Base-by-base conservation (phyloP, 1,140 invertebrate species). In the Ladona fulva region DNA sequence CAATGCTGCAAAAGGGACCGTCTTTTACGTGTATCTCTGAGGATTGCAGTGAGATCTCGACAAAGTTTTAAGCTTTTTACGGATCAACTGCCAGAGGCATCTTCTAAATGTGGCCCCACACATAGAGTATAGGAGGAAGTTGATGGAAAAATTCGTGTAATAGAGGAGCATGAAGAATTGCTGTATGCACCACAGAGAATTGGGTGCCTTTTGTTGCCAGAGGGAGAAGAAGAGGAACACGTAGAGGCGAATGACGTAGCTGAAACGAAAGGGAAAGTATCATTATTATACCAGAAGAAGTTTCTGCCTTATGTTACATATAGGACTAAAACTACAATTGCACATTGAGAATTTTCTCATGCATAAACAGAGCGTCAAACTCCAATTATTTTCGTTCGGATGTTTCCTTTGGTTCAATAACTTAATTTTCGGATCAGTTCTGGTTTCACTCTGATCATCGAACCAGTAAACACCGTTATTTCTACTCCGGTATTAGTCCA, bases 141-240 rank as follows among this genome's bases (percentile, higher is more conserved):
- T 89, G 78, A 89, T 88, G 81, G 87, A 88, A 82, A 89, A 89
- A 80, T 89, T 88, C 6, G 88, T 89, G 81, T 89, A 89, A 79
- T 88, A 89, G 0, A 89, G 83, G 1, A 89, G 82, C 88, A 89
- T 89, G 78, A 87, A 88, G 76, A 88, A 86, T 78, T 89, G 88
- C 74, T 89, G 88, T 7, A 88, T 79, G 80, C 88, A 87, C 85
- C 86, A 87, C 0, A 89, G 82, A n/a, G 85, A 80, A 1, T 83
- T 79, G 0, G 86, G 86, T 8, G 84, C 82, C 24, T 84, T 80
- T 78, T 84, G 84, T 1, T 82, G 82, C 19, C 85, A 85, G 75
- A 87, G 78, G 0, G 87, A 86, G 82, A 85, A 87, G 82, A 85
- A 87, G 37, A 85, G 77, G 80, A 88, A 89, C 0, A 86, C 84